These are phyloP conservation scores for Choreutis nemorana DNA, from an alignment of 2,888 invertebrate species.

Conservation along the genomic window DNA sequence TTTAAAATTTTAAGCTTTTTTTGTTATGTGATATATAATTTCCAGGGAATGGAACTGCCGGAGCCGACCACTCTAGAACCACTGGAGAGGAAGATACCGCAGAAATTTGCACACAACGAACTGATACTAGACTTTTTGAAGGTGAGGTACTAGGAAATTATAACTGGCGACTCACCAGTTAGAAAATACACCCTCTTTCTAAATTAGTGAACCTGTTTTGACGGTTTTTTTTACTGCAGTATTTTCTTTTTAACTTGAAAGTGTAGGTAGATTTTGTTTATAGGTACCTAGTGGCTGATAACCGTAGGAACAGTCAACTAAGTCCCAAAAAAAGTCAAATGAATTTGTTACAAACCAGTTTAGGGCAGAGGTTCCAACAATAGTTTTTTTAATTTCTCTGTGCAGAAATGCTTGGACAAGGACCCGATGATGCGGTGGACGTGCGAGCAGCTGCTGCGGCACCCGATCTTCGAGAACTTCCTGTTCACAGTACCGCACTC, in stretches of 20 bases:
- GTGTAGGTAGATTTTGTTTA: too few relatives aligned
- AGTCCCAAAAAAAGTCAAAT: too few relatives aligned
- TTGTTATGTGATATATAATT: conserved; percentile 24
- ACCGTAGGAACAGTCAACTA: too few relatives aligned
- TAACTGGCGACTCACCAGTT: too few relatives aligned
- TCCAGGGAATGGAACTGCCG: conserved; percentile 90
- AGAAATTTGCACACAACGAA: conserved; percentile 70
- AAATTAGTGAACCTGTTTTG: too few relatives aligned
- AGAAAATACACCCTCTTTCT: too few relatives aligned
- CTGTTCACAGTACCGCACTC: conserved; percentile 81
- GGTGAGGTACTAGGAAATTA: conserved; percentile 45
- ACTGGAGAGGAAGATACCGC: conserved; percentile 86
- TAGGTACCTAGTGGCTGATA: too few relatives aligned
- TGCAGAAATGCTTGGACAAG: conserved; percentile 93
- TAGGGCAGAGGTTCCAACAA: neutral
- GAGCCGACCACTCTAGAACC: conserved; percentile 88
- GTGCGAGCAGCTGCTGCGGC: conserved; percentile 88
- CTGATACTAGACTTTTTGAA: conserved; percentile 85
- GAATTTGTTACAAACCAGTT: neutral
- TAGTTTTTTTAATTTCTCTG: conserved; percentile 19
- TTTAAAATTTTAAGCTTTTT: too few relatives aligned
- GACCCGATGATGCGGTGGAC: conserved; percentile 92
- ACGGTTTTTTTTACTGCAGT: too few relatives aligned
- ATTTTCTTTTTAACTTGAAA: too few relatives aligned
- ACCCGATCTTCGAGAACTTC: conserved; percentile 92